Conservation (phyloP, 2,113 vertebrate species). For the Meriones unguiculatus region DNA sequence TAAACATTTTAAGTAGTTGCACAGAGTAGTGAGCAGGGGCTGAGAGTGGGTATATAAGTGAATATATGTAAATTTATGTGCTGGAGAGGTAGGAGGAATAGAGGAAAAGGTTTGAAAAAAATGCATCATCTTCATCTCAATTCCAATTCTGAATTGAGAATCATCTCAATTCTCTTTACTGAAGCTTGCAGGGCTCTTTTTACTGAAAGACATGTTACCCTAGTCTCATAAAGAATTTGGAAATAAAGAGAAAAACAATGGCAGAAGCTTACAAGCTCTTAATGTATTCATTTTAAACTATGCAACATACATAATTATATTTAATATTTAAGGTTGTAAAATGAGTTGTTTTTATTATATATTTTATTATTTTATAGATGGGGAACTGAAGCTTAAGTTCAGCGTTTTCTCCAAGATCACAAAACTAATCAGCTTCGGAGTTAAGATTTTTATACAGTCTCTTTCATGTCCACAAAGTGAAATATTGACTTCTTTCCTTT, state of each 20-base stretch:
- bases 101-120: neutral
- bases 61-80: neutral
- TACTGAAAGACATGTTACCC: neutral
- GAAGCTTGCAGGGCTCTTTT: neutral
- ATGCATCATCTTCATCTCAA: neutral
- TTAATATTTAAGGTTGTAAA: neutral
- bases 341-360: neutral
- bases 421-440: neutral
- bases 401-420: neutral
- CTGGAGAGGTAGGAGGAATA: fast-evolving
- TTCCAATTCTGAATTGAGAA: too few species aligned
- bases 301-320: neutral
- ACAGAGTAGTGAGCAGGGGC: neutral
- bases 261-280: neutral
- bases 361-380: neutral
- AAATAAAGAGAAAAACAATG: neutral
- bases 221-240: neutral
- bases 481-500: neutral
- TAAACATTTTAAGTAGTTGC: neutral
- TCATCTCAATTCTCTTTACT: neutral
- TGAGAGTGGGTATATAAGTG: neutral
- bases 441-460: neutral
- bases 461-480: neutral
- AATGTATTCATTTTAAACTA: neutral
- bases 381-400: neutral